These are phyloP conservation scores for Heliocidaris erythrogramma DNA, from an alignment of 35 echinoderm and acorn worm species.

Conservation along the genomic window DNA sequence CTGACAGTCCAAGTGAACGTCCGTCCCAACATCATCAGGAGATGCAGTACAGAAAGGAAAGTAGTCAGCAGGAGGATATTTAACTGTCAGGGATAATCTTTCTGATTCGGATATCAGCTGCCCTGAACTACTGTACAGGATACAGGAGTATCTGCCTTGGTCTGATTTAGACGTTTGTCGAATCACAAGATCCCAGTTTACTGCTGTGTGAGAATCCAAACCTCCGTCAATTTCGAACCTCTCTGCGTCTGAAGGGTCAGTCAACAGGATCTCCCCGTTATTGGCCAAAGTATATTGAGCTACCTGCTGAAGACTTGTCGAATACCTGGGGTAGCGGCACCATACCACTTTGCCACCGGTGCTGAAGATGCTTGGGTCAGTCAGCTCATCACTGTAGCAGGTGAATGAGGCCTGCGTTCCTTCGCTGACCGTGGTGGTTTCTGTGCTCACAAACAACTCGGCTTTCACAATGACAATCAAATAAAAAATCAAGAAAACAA, in stretches of 20 bases:
- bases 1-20: not conserved
- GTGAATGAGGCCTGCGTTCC: not conserved
- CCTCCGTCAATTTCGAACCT: not conserved
- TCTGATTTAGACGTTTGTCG: constrained; percentile 27
- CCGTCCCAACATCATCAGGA: not conserved
- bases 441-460: not conserved
- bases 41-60: constrained; percentile 20
- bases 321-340: constrained; percentile 1
- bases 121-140: constrained; percentile 1
- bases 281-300: not conserved
- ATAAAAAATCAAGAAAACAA: not conserved
- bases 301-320: not conserved
- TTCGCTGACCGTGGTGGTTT: constrained; percentile 15
- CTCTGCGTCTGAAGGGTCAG: not conserved
- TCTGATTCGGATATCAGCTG: not conserved
- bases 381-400: not conserved
- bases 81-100: not conserved
- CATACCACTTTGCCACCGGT: constrained; percentile 21
- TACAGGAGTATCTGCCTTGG: constrained; percentile 31
- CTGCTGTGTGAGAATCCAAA: not conserved
- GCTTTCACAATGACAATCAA: not conserved
- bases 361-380: constrained; percentile 32
- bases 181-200: constrained; percentile 7
- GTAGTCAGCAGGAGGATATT: constrained; percentile 30
- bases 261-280: not conserved